Percentiles rank a stretch among this genome's conserved stretches.
These are phyloP conservation scores for Conomelus anceps DNA, from an alignment of 2,888 invertebrate species.

Conservation along the genomic window DNA sequence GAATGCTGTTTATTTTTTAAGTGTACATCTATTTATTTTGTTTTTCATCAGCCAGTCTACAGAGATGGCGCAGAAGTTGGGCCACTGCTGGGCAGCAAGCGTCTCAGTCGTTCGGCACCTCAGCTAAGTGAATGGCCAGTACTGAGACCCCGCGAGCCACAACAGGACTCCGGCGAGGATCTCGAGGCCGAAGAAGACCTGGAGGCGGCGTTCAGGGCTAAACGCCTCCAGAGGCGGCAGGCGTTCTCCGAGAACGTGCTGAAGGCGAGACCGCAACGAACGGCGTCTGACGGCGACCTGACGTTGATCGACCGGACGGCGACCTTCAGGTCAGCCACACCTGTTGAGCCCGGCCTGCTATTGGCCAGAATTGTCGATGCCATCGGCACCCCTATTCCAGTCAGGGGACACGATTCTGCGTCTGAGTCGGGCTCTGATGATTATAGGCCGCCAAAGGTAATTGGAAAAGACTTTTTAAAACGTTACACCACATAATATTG, in stretches of 20 bases:
- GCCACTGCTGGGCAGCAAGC: slow-evolving; percentile 38
- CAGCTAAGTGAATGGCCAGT: slow-evolving; percentile 58
- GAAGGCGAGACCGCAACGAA: slow-evolving; percentile 42
- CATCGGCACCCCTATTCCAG: slow-evolving; percentile 57
- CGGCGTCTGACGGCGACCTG: slow-evolving; percentile 73
- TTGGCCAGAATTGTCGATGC: slow-evolving; percentile 71
- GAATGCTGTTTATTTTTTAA: not conserved
- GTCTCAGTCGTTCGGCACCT: slow-evolving; percentile 63
- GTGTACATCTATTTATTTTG: not conserved
- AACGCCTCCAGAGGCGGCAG: slow-evolving; percentile 38
- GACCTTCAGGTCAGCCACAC: slow-evolving; percentile 60
- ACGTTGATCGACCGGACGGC: slow-evolving; percentile 69
- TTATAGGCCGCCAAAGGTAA: not conserved
- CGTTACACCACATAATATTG: no score
- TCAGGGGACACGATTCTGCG: not conserved
- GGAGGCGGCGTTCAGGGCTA: slow-evolving; percentile 26
- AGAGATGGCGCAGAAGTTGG: slow-evolving; percentile 44
- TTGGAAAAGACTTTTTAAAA: no score
- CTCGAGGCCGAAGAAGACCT: slow-evolving; percentile 28
- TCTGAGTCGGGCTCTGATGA: not conserved
- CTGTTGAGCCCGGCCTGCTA: slow-evolving; percentile 68
- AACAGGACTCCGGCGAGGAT: slow-evolving; percentile 18
- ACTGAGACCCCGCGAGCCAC: slow-evolving; percentile 40
- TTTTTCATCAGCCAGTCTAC: slow-evolving; percentile 62
- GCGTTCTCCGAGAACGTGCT: slow-evolving; percentile 36